Percentiles rank a stretch among this genome's conserved stretches.
These are phyloP conservation scores for Scylla paramamosain DNA, from an alignment of 1,140 invertebrate genomes.

Conservation along the genomic window DNA sequence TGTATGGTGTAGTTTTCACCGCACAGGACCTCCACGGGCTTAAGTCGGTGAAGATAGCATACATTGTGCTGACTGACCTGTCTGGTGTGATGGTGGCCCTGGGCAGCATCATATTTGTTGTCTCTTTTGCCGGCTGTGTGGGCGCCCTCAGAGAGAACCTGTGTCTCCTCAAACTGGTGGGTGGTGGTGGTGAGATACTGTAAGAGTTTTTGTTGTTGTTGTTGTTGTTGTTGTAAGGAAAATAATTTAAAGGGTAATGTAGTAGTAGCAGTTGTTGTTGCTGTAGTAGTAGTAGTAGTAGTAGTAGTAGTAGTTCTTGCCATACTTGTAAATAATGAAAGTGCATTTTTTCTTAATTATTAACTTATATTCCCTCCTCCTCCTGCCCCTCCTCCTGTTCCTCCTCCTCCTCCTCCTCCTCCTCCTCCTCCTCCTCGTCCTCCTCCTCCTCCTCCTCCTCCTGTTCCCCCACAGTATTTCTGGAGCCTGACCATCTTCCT, in stretches of 20 bases:
- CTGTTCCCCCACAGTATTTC: constrained; percentile 53
- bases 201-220: neutral
- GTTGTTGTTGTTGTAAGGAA: too few species aligned
- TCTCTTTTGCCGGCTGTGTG: constrained; percentile 68
- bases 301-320: too few species aligned
- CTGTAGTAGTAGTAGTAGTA: neutral
- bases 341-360: too few species aligned
- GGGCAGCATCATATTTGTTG: constrained; percentile 64
- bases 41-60: constrained; percentile 62
- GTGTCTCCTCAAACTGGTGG: constrained; percentile 60
- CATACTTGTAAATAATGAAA: too few species aligned
- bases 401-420: too few species aligned
- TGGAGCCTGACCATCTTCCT: constrained; percentile 72
- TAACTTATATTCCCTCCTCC: too few species aligned
- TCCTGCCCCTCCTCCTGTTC: too few species aligned
- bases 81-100: constrained; percentile 65
- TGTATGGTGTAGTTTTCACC: constrained; percentile 70
- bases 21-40: constrained; percentile 67
- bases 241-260: too few species aligned
- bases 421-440: too few species aligned
- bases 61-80: constrained; percentile 65
- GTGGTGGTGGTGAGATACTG: neutral
- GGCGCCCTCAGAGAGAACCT: constrained; percentile 67
- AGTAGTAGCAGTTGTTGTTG: neutral
- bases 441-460: too few species aligned